A percentile compares a stretch with the other conserved stretches of the same genome.
Conservation (phyloP, 1,140 invertebrate species). For the Tenebrio molitor region DNA sequence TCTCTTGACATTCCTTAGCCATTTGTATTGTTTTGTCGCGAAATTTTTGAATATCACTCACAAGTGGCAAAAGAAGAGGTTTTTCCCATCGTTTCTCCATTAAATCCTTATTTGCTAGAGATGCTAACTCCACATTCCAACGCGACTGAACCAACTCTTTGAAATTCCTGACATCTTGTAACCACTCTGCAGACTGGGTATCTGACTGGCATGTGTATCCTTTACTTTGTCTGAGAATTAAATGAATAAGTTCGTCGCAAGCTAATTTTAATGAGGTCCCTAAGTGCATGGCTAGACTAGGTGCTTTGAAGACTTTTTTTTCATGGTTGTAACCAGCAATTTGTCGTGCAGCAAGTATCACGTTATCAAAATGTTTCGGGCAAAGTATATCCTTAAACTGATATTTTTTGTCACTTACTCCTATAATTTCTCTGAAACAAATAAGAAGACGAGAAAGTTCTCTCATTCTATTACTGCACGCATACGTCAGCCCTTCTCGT, state of each 20-base stretch:
- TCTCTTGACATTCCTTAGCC: constrained; percentile 13
- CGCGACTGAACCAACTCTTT: constrained; percentile 17
- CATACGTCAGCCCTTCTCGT: constrained; percentile 40
- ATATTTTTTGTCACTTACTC: constrained; percentile 47
- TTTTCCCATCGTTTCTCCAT: constrained; percentile 54
- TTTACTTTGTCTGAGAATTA: constrained; percentile 22
- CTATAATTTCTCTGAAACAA: constrained; percentile 35
- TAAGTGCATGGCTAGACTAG: constrained; percentile 45
- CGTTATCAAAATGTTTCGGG: constrained; percentile 44
- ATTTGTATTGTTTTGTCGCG: constrained; percentile 37
- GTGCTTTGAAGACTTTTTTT: constrained; percentile 41
- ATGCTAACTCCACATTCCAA: constrained; percentile 49
- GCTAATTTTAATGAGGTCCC: constrained; percentile 29
- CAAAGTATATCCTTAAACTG: constrained; percentile 37
- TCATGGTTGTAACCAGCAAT: constrained; percentile 25
- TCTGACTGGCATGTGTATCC: constrained; percentile 13
- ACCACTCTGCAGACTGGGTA: constrained; percentile 6
- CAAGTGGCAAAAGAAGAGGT: constrained; percentile 53
- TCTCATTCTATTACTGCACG: constrained; percentile 50
- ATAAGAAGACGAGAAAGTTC: constrained; percentile 52
- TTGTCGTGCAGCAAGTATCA: constrained; percentile 22
- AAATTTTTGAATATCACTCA: constrained; percentile 51
- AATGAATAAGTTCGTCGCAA: constrained; percentile 35
- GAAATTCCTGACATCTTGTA: constrained; percentile 6
- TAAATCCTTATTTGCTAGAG: constrained; percentile 55